These are phyloP conservation scores for Pogonognathellus flavescens DNA, from an alignment of 1,140 invertebrate species.

Conservation along the genomic window DNA sequence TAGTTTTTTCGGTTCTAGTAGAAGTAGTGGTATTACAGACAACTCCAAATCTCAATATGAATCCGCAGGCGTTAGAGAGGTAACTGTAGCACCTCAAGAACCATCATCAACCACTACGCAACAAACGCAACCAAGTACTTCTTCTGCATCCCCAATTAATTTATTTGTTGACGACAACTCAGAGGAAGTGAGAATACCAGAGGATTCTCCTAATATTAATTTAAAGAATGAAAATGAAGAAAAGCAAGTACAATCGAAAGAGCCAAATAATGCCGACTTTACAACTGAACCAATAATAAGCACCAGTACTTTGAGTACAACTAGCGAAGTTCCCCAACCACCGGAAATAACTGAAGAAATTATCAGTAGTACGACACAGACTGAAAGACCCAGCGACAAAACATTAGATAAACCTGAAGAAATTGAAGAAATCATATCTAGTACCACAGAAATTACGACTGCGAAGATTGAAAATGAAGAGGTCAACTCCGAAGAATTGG, in stretches of 20 bases:
- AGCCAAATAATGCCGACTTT: neutral
- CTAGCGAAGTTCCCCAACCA: no score
- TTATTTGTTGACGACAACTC: neutral
- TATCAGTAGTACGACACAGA: constrained; percentile 13
- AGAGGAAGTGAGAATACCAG: neutral
- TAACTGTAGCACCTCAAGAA: neutral
- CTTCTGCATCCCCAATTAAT: neutral
- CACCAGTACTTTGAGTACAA: neutral
- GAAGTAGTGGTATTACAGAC: neutral
- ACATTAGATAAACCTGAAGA: neutral
- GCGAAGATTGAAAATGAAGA: neutral
- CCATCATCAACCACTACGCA: neutral
- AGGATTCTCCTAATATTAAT: neutral
- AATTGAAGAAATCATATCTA: neutral
- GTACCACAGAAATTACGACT: neutral
- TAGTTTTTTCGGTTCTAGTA: neutral
- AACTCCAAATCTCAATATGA: neutral
- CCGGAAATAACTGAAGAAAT: neutral
- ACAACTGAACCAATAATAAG: neutral
- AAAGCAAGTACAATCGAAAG: neutral
- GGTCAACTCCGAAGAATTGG: no score
- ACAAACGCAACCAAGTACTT: neutral
- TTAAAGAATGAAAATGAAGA: neutral
- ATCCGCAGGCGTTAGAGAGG: neutral
- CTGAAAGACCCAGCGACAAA: neutral